Percentiles rank a stretch among this genome's conserved stretches.
Evolutionary conservation across 1,140 invertebrate genomes (phyloP).

Genomic region (Drosophila auraria): DNA sequence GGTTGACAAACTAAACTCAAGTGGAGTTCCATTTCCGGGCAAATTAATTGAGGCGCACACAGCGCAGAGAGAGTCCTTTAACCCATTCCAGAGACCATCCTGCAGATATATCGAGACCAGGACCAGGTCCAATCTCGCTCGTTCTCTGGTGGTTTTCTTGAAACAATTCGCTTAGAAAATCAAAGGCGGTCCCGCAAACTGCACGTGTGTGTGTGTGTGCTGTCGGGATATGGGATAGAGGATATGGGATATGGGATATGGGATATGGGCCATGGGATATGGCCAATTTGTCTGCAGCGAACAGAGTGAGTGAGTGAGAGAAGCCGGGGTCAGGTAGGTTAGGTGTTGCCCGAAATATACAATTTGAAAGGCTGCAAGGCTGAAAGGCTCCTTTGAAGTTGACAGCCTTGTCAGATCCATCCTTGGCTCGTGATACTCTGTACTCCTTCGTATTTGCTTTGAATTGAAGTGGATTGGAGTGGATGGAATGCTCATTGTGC

Average conservation of each 20-base stretch:
- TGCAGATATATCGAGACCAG: slow-evolving; percentile 6
- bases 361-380: slow-evolving; percentile 59
- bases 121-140: neutral
- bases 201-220: slow-evolving; percentile 24
- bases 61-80: slow-evolving; percentile 9
- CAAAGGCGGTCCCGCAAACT: slow-evolving; percentile 70
- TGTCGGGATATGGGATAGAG: slow-evolving; percentile 12
- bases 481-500: slow-evolving; percentile 44
- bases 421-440: slow-evolving; percentile 39
- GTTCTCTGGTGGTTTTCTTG: slow-evolving; percentile 81
- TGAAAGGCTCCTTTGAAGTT: slow-evolving; percentile 76
- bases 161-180: slow-evolving; percentile 85
- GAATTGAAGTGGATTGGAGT: slow-evolving; percentile 36
- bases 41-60: slow-evolving; percentile 82
- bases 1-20: slow-evolving; percentile 79
- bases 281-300: slow-evolving; percentile 77
- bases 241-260: slow-evolving; percentile 11
- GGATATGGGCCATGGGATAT: slow-evolving; percentile 43
- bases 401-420: slow-evolving; percentile 44
- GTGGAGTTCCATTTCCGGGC: slow-evolving; percentile 78
- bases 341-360: slow-evolving; percentile 78
- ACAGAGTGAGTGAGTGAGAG: neutral
- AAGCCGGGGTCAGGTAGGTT: slow-evolving; percentile 24
- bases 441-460: slow-evolving; percentile 7
- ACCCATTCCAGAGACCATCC: slow-evolving; percentile 1